phyloP scores from a whole-genome alignment of 2,797 vertebrate species.

The Hypotaenidia okinawae region DNA sequence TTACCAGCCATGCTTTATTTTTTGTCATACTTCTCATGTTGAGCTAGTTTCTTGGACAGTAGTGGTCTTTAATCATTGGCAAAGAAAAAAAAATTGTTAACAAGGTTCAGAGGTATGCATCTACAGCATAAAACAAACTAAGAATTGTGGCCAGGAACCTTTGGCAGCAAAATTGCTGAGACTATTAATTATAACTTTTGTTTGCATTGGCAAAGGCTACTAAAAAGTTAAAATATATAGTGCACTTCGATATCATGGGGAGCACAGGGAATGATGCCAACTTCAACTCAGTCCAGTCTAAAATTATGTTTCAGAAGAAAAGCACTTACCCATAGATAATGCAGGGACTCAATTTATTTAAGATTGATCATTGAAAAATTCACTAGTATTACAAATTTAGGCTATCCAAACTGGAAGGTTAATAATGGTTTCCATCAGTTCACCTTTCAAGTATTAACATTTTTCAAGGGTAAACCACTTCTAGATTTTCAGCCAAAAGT shows the following conservation, averaged over 20 bases:
- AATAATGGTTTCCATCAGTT: conserved; percentile 16
- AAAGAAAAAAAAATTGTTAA: background rate
- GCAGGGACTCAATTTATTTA: background rate
- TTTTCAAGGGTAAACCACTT: conserved; percentile 29
- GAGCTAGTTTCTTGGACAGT: background rate
- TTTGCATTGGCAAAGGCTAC: conserved; percentile 51
- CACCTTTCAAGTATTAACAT: conserved; percentile 36
- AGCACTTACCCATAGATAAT: conserved; percentile 18
- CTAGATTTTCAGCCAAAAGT: conserved; percentile 34
- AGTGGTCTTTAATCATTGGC: background rate
- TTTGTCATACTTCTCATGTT: background rate
- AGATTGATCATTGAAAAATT: conserved; percentile 12
- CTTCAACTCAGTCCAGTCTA: conserved; percentile 17
- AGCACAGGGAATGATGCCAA: conserved; percentile 20
- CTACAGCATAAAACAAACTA: conserved; percentile 35
- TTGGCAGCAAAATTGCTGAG: conserved; percentile 51
- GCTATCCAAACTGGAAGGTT: background rate
- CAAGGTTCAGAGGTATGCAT: conserved; percentile 6
- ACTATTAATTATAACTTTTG: conserved; percentile 61
- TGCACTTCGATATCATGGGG: conserved; percentile 32
- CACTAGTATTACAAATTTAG: background rate
- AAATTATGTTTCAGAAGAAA: conserved; percentile 44
- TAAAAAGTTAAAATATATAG: conserved; percentile 57
- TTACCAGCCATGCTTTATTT: background rate
- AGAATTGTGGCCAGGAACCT: background rate